Base-by-base conservation (phyloP, 2,797 vertebrate genomes). In the Phoxinus dragarum region DNA sequence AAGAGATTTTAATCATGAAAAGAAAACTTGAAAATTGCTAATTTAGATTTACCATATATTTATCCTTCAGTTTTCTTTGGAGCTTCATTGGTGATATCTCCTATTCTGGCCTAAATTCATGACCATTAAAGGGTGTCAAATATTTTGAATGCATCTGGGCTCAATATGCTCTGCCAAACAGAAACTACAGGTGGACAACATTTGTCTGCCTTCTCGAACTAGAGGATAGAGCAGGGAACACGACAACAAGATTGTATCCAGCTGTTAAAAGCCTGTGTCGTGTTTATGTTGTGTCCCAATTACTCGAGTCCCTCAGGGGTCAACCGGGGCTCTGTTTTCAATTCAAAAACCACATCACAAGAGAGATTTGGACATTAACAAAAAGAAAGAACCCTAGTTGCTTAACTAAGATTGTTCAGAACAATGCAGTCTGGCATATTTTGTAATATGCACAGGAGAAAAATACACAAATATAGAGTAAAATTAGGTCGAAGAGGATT, bases 151-250 rank as follows among this genome's bases (percentile, higher is more conserved):
- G 27, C 42, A 71, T 86, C 66, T 49, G 80, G 64, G 19, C 68
- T 80, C 67, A 80, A 56, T 44, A 76, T 81, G 81, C 72, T 67
- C 54, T 47, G 81, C 49, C 78, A 86, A 86, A 89, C 47, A 74
- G 44, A 87, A 73, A 68, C 91, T 91, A 92, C 95, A 95, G 93
- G 94, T 95, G 94, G 93, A 86, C 94, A 88, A 89, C 89, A 91
- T 94, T 93, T 88, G 88, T 92, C 89, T 88, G 89, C 5, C 49
- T 89, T 68, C 71, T 10, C 40, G 88, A 86, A 84, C 80, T 68
- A 87, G 64, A 83, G 27, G 34, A 23, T 21, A 40, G 59, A 68
- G 54, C 16, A 69, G 83, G 68, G 72, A 88, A 89, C 79, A 87
- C 23, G 74, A 79, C 80, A 59, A 59, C 47, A 83, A 87, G 81